Conservation (phyloP, 2,888 invertebrate species). For the Podabrus alpinus region DNA sequence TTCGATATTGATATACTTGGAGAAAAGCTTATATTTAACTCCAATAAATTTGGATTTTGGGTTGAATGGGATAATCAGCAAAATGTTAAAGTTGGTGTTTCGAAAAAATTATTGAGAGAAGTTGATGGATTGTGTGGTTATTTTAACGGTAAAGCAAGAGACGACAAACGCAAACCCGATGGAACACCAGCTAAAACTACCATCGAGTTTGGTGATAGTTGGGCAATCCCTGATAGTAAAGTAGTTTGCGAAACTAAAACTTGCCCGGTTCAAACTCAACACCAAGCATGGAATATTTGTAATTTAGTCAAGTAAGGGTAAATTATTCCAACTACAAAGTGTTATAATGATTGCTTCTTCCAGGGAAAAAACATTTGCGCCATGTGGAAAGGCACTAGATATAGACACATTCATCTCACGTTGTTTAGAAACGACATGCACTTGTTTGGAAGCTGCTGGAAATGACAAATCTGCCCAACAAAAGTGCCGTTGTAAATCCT, state of each 20-base stretch:
- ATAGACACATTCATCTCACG: conserved; percentile 71
- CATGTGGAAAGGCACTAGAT: conserved; percentile 67
- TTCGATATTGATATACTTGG: conserved; percentile 74
- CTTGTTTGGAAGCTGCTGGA: conserved; percentile 66
- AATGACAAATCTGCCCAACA: conserved; percentile 48
- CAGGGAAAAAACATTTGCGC: conserved; percentile 64
- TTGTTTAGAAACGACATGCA: conserved; percentile 77
- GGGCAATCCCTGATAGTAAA: conserved; percentile 64
- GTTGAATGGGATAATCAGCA: conserved; percentile 71
- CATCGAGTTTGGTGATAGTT: conserved; percentile 76
- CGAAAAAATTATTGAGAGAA: conserved; percentile 62
- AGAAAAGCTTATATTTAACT: conserved; percentile 69
- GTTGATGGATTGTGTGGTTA: conserved; percentile 83
- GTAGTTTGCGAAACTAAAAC: conserved; percentile 63
- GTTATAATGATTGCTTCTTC: not conserved
- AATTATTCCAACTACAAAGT: not conserved
- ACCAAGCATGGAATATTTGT: conserved; percentile 70
- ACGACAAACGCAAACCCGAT: conserved; percentile 74
- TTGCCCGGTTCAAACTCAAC: conserved; percentile 66
- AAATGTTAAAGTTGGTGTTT: conserved; percentile 68
- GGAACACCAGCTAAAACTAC: conserved; percentile 66
- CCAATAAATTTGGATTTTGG: conserved; percentile 73
- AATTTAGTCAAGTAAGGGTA: conserved; percentile 66
- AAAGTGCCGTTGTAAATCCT: conserved; percentile 70
- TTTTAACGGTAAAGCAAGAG: conserved; percentile 66